Evolutionary conservation across 2,113 vertebrate species (phyloP), one percentile per base, ranked within the genome.

Genomic region (Astatoreochromis straeleni): DNA sequence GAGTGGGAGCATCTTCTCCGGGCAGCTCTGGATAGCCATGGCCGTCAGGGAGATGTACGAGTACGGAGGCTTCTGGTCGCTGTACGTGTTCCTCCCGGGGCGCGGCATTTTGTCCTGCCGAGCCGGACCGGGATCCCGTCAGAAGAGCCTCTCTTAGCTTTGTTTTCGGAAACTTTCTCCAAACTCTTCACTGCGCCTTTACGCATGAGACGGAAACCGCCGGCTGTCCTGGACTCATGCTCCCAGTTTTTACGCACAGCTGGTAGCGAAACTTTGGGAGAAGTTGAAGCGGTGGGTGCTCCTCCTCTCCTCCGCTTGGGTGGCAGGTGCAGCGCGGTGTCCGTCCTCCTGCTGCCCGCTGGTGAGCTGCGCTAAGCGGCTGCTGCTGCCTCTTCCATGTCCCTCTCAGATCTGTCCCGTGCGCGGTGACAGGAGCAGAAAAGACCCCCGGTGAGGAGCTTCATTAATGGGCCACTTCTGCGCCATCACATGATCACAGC

Each of bases 21-120:
- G 97, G 86, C 98, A 97, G 94, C 97, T 97, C 96, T 99, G 98
- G 93, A 99, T 99, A 84, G 98, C 98, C 98, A 99, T 99, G 89
- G 98, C 98, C 68, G 98, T 99, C 73, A 99, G 97, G 13, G 98
- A 98, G 94, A 99, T 98, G 93, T 99, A 99, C 0, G 98, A 99
- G 90, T 99, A 99, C 42, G 98, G 98, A 2, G 98, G 98, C 90
- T 99, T 99, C 96, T 98, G 98, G 90, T 98, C 98, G 47, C 98
- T 98, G 95, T 98, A 98, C 17, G 98, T 98, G 97, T 98, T 98
- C 94, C 98, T 97, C 82, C 98, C 98, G 4, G 98, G 98, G 31
- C 98, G 97, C 95, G 98, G 98, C 98, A 99, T 98, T 90, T 55
- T 49, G 3, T 2, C 24, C 96, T 95, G 81, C 12, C 58, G 2